phyloP scores from a whole-genome alignment of 2,888 invertebrate species.

The Mesochorus sp. region DNA sequence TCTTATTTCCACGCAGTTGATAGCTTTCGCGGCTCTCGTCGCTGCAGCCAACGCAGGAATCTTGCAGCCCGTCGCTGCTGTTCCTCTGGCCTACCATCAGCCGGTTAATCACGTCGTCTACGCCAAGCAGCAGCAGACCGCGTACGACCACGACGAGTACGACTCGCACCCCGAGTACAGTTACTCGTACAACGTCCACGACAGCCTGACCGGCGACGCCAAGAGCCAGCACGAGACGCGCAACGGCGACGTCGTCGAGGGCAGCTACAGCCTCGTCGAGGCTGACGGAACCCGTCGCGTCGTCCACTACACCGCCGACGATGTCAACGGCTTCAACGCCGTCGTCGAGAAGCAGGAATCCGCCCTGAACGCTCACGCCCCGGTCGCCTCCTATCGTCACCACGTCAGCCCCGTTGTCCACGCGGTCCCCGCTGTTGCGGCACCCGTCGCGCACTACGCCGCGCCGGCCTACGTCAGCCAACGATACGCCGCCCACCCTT shows the following conservation, averaged over 20 bases:
- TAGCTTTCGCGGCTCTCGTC: slow-evolving; percentile 40
- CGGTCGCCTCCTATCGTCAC: neutral
- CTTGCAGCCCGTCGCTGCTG: slow-evolving; percentile 19
- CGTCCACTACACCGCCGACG: slow-evolving; percentile 64
- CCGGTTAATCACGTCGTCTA: slow-evolving; percentile 22
- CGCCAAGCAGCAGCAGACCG: slow-evolving; percentile 50
- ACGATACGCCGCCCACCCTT: slow-evolving; percentile 43
- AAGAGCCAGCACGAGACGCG: slow-evolving; percentile 64
- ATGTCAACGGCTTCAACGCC: slow-evolving; percentile 62
- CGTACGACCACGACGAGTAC: slow-evolving; percentile 51
- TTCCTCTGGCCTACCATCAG: slow-evolving; percentile 52
- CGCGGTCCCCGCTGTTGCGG: too few species aligned
- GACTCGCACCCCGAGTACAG: slow-evolving; percentile 64
- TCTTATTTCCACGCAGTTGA: slow-evolving; percentile 37
- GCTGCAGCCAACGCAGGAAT: slow-evolving; percentile 38
- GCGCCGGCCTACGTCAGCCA: neutral
- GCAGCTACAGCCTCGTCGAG: slow-evolving; percentile 62
- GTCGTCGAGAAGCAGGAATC: slow-evolving; percentile 63
- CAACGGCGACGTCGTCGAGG: slow-evolving; percentile 62
- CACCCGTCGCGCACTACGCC: too few species aligned
- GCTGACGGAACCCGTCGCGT: slow-evolving; percentile 63
- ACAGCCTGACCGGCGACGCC: slow-evolving; percentile 60
- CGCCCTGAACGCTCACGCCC: slow-evolving; percentile 29
- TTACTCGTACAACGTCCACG: slow-evolving; percentile 66
- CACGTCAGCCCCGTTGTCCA: neutral